Evolutionary conservation across 53 echinoderm and acorn worm genomes (phyloP), one percentile per base, ranked within the genome.

Genomic region (Temnopleurus reevesii): DNA sequence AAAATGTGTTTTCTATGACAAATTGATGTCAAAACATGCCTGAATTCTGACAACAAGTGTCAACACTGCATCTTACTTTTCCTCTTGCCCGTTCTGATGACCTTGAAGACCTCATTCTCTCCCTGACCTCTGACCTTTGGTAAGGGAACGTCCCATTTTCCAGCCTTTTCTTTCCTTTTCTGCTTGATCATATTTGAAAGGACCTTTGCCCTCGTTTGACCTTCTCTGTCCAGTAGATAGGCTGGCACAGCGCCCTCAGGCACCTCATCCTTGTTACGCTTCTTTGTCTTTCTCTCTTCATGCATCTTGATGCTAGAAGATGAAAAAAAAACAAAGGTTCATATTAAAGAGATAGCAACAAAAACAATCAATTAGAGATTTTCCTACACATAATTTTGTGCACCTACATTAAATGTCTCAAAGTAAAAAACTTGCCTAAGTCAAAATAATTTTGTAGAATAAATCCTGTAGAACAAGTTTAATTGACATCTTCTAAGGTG

Each of bases 151-250:
- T 99, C 99, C 99, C 99, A 99, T 76, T 99, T 99, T 61, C 99
- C 99, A 25, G 99, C 99, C 81, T 99, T 99, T 90, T 99, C 96
- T 59, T 99, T 96, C 81, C 99, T 84, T 79, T 99, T 99, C 94
- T 99, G 99, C 86, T 99, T 99, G 84, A 99, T 95, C 99, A 99
- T 99, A 77, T 99, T 99, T 57, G 99, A 99, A 18, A 99, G 92
- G 27, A 99, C 96, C 89, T 99, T 99, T 79, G 99, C 99, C 26
- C 99, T 61, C 4, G 92, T 91, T 64, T 99, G 99, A 30, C 99
- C 99, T 89, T 99, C 99, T 35, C 99, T 66, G 76, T 99, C 99
- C 83, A 99, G 89, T 41, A 99, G 92, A 76, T 99, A 99, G 15
- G 99, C 99, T 4, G 99, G 99, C 17, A 99, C 96, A 56, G 99